Evolutionary conservation across 2,113 vertebrate species (phyloP).

Genomic region (Bubo blakistoni): DNA sequence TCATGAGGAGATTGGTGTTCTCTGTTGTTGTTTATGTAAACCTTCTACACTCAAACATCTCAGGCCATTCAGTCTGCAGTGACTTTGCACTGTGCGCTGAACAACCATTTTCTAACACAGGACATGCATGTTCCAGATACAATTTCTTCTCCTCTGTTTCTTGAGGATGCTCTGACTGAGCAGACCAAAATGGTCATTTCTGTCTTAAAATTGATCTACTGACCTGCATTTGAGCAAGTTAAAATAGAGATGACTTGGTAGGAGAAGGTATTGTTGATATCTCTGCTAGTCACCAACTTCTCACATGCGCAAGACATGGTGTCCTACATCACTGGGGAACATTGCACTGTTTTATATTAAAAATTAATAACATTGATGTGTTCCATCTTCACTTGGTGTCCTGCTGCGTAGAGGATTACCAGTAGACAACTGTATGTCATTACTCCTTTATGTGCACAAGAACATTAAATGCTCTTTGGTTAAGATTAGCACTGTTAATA

Average conservation of each 20-base stretch:
- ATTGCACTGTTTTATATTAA: not conserved
- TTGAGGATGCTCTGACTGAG: not conserved
- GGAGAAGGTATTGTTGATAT: not conserved
- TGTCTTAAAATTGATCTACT: not conserved
- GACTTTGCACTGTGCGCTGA: not conserved
- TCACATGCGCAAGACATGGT: rapidly evolving
- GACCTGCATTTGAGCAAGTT: not conserved
- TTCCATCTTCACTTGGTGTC: not conserved
- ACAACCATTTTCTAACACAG: not conserved
- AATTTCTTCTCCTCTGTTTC: not conserved
- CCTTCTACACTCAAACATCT: not conserved
- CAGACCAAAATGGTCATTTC: not conserved
- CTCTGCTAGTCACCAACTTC: not conserved
- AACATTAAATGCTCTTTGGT: not conserved
- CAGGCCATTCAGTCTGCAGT: not conserved
- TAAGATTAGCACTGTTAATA: not conserved
- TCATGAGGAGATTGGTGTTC: not conserved
- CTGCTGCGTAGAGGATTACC: not conserved
- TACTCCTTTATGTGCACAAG: not conserved
- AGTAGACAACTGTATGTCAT: not conserved
- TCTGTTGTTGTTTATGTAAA: not conserved
- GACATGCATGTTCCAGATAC: not conserved
- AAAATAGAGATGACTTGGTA: not conserved
- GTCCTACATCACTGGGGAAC: not conserved
- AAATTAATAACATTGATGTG: not conserved